Evolutionary conservation across 2,888 invertebrate genomes (phyloP).

Genomic region (Dicycla oo): DNA sequence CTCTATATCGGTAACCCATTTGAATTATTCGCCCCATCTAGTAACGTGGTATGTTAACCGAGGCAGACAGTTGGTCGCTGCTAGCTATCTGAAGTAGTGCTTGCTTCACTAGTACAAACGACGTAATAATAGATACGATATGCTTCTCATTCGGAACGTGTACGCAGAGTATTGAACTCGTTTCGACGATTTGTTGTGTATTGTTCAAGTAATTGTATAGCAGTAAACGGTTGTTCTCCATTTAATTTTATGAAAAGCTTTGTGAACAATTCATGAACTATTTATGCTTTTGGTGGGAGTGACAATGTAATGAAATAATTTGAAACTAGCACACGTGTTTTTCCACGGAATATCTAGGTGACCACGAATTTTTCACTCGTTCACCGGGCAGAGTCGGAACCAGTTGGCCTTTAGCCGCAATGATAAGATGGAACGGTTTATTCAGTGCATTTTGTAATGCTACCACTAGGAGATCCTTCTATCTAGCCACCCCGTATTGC

Average conservation of each 20-base stretch:
- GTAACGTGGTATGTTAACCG: slow-evolving; percentile 35
- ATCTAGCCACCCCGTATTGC: not conserved
- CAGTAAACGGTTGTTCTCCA: slow-evolving; percentile 18
- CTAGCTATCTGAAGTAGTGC: slow-evolving; percentile 48
- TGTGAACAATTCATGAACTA: slow-evolving; percentile 8
- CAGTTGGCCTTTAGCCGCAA: slow-evolving; percentile 1
- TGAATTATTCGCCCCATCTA: slow-evolving; percentile 29
- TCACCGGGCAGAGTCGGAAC: not conserved
- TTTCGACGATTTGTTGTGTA: slow-evolving; percentile 29
- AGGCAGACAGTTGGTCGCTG: slow-evolving; percentile 56
- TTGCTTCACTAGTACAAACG: slow-evolving; percentile 32
- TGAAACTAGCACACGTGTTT: not conserved
- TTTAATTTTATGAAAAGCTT: slow-evolving; percentile 23
- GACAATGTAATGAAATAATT: not conserved
- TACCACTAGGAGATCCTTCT: not conserved
- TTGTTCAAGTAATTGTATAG: slow-evolving; percentile 39
- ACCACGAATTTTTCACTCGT: not conserved
- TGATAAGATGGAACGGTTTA: slow-evolving; percentile 3
- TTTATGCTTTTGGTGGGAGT: not conserved
- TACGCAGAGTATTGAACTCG: slow-evolving; percentile 48
- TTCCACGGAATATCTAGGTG: slow-evolving; percentile 11
- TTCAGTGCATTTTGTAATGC: not conserved
- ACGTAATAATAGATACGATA: slow-evolving; percentile 47
- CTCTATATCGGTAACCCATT: not conserved
- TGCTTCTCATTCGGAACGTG: slow-evolving; percentile 38